A percentile compares a stretch with the other conserved stretches of the same genome.
Evolutionary conservation across 2,888 invertebrate species (phyloP).

Genomic region (Blastobasis lacticolella): DNA sequence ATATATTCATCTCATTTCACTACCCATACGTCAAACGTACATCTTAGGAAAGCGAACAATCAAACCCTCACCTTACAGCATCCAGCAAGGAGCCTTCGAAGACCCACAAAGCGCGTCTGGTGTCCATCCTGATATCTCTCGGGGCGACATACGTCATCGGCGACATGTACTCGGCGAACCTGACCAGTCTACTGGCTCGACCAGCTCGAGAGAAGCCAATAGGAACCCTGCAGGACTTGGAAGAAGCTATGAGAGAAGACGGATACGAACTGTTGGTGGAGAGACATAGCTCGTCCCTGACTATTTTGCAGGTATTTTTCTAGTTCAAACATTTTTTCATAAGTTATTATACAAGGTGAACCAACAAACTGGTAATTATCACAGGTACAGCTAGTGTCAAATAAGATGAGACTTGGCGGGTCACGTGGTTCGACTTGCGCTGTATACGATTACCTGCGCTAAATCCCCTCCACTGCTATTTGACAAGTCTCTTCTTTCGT

Average conservation of each 20-base stretch:
- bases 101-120: slow-evolving; percentile 78
- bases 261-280: slow-evolving; percentile 81
- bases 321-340: no score
- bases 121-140: slow-evolving; percentile 81
- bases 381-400: no score
- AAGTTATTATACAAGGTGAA: no score
- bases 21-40: no score
- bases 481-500: no score
- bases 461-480: no score
- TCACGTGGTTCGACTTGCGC: no score
- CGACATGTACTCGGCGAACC: slow-evolving; percentile 85
- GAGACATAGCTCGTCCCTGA: slow-evolving; percentile 80
- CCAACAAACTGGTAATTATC: no score
- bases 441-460: no score
- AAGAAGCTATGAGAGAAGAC: slow-evolving; percentile 77
- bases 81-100: slow-evolving; percentile 76
- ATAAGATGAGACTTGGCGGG: no score
- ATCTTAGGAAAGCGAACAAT: no score
- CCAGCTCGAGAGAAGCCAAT: slow-evolving; percentile 82
- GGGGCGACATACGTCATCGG: slow-evolving; percentile 85
- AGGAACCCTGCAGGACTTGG: slow-evolving; percentile 77
- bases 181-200: slow-evolving; percentile 82
- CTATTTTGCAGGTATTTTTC: slow-evolving; percentile 76
- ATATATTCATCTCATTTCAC: no score
- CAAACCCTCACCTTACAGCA: slow-evolving; percentile 40